Base-by-base conservation (phyloP, 2,888 invertebrate genomes). In the Noctua janthina region DNA sequence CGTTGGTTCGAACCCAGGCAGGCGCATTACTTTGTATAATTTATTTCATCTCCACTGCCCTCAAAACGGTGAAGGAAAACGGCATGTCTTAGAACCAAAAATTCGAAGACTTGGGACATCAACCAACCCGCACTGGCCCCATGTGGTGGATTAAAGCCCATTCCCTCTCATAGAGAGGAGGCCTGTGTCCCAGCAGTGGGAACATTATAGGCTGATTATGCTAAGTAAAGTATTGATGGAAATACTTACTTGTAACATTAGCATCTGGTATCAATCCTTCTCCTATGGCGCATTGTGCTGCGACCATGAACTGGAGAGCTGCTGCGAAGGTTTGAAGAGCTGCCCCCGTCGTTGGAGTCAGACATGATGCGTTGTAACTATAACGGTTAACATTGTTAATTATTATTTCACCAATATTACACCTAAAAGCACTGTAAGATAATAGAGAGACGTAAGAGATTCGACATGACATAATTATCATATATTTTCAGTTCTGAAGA, bases 321-420 rank as follows among this genome's bases (percentile, higher is more conserved):
- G 82, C 71, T 6, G 81, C 78, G 20, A 87, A 87, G 10, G 64
- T 69, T 13, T 80, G 67, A 56, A 72, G 43, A 73, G 74, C 77
- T 1, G 54, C 39, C 8, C 84, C 87, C 0, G 81, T 82, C 4
- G 78, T 67, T 68, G 83, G 78, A 64, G 74, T 59, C 1, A 49
- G 2, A 71, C 87, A 87, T 35, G 86, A 78, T 64, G 76, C 29
- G 69, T 74, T 81, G 51, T 35, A 84, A 76, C 88, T 88, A 8
- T 1, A 51, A 82, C 39, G n/a, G 1, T 56, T 56, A 15, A 15
- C 15, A 39, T 66, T 20, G 1, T 1, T 23, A 20, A 7, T 51
- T 35, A 20, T 10, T 17, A 39, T 79, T 43, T 23, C 15, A 35
- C n/a, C 39, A 17, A 17, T 6, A 62, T 15, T 23, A 29, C 51